These are phyloP conservation scores for Cyanoramphus novaezelandiae DNA, from an alignment of 2,113 vertebrate species.

Conservation along the genomic window DNA sequence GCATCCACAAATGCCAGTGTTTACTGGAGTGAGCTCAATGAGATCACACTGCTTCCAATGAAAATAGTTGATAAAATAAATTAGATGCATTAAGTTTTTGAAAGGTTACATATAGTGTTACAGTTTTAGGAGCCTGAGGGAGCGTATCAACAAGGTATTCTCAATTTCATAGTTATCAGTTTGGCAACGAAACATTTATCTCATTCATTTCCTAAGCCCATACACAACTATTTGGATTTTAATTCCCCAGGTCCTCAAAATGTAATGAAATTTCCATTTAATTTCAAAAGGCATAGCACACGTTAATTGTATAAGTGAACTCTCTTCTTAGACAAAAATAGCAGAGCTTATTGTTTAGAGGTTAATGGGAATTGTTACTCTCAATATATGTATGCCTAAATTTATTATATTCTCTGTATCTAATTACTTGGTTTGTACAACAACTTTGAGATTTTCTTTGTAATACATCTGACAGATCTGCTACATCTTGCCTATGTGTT, in stretches of 20 bases:
- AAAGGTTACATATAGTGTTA: not conserved
- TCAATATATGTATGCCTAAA: not conserved
- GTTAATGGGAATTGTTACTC: not conserved
- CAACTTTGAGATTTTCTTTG: not conserved
- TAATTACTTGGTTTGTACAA: not conserved
- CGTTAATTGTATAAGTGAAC: not conserved
- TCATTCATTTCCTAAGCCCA: not conserved
- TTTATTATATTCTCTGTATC: not conserved
- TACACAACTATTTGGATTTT: not conserved
- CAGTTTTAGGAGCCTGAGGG: not conserved
- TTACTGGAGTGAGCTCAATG: not conserved
- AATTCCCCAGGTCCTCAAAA: not conserved
- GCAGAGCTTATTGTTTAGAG: not conserved
- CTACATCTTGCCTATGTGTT: not conserved
- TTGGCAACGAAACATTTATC: not conserved
- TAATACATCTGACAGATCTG: not conserved
- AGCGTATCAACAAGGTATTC: not conserved
- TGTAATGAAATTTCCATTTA: conserved; percentile 7
- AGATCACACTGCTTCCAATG: not conserved
- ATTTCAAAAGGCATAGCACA: not conserved
- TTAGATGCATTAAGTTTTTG: not conserved
- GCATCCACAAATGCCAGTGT: not conserved
- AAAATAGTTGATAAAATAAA: not conserved
- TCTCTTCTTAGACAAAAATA: not conserved
- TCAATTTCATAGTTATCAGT: not conserved